A percentile compares a stretch with the other conserved stretches of the same genome.
Conservation (phyloP, 2,888 invertebrate genomes). For the Aphodius granarius region DNA sequence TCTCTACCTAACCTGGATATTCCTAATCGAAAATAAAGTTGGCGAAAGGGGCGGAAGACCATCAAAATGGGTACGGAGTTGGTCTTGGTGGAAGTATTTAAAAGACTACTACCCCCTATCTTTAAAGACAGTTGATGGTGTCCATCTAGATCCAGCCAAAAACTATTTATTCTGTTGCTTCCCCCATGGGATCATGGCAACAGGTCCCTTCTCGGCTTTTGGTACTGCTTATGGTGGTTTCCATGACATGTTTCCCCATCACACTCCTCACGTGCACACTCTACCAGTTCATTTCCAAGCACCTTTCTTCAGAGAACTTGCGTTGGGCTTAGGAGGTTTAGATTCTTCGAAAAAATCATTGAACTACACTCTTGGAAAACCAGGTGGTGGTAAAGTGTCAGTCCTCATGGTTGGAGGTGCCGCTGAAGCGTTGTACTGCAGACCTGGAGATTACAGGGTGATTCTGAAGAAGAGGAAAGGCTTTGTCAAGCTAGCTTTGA, state of each 20-base stretch:
- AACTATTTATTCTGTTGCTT: constrained; percentile 88
- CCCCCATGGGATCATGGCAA: constrained; percentile 84
- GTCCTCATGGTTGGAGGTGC: constrained; percentile 88
- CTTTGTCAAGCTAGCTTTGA: constrained; percentile 46
- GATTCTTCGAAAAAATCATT: constrained; percentile 70
- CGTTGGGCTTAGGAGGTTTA: constrained; percentile 58
- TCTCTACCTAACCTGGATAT: constrained; percentile 67
- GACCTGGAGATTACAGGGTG: constrained; percentile 73
- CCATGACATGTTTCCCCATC: constrained; percentile 56
- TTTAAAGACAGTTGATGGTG: constrained; percentile 81
- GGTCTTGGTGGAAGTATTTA: constrained; percentile 72
- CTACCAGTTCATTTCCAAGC: constrained; percentile 68
- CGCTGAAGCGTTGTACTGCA: constrained; percentile 81
- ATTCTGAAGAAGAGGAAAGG: constrained; percentile 77
- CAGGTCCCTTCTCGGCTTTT: constrained; percentile 78
- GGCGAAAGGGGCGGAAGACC: constrained; percentile 60
- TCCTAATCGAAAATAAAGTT: constrained; percentile 59
- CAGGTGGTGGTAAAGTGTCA: constrained; percentile 62
- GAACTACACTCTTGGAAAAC: constrained; percentile 60
- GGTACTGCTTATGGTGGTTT: constrained; percentile 66
- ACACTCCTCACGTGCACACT: constrained; percentile 57
- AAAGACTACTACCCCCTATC: constrained; percentile 84
- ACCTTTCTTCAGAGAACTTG: constrained; percentile 72
- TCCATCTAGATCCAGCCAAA: constrained; percentile 73
- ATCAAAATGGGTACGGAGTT: constrained; percentile 59